Conservation (phyloP, 2,113 vertebrate genomes). For the Protobothrops flavoviridis region DNA sequence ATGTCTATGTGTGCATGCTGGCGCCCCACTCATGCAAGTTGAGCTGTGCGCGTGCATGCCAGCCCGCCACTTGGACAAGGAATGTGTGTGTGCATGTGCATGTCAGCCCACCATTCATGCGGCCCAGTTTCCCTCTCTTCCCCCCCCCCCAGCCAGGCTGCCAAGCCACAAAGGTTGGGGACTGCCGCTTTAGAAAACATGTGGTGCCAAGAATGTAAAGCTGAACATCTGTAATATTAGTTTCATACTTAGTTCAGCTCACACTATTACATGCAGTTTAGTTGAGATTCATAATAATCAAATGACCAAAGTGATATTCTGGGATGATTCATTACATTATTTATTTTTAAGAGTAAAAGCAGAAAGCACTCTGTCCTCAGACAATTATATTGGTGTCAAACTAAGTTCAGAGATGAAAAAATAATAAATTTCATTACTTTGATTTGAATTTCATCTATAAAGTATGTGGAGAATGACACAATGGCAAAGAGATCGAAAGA, state of each 20-base stretch:
- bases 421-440: background rate
- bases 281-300: background rate
- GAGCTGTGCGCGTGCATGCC: too few species aligned
- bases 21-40: too few species aligned
- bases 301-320: constrained; percentile 5
- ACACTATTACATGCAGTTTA: background rate
- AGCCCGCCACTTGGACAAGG: too few species aligned
- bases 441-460: background rate
- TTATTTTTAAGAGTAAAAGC: background rate
- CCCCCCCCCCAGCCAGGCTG: too few species aligned
- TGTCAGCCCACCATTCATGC: too few species aligned
- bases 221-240: background rate
- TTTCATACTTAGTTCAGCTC: background rate
- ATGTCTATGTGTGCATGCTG: too few species aligned
- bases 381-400: background rate
- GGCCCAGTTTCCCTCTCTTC: too few species aligned
- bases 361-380: background rate
- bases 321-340: background rate
- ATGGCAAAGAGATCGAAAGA: background rate
- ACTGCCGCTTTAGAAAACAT: background rate
- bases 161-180: too few species aligned
- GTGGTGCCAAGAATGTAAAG: background rate
- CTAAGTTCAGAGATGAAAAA: background rate
- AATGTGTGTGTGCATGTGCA: too few species aligned
- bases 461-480: background rate